These are phyloP conservation scores for Pollachius pollachius DNA, from an alignment of 2,113 vertebrate genomes.

Conservation along the genomic window DNA sequence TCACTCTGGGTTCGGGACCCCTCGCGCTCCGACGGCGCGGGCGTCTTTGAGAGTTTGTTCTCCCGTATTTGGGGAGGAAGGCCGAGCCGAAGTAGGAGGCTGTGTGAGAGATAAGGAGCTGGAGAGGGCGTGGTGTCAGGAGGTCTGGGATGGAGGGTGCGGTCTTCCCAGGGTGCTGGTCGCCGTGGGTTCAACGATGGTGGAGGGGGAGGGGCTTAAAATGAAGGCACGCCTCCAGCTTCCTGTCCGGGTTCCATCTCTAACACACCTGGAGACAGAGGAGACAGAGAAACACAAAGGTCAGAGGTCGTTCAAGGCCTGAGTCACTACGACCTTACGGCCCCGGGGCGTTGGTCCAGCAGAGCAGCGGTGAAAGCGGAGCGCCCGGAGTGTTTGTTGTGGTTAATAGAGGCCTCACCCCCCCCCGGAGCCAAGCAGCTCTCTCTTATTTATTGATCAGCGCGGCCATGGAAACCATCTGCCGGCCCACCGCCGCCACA, in stretches of 20 bases:
- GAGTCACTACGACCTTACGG: background rate
- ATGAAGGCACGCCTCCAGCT: conserved; percentile 98
- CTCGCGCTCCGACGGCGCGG: conserved; percentile 85
- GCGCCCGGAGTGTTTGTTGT: conserved; percentile 26
- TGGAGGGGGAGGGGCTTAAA: conserved; percentile 81
- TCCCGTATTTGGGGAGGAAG: conserved; percentile 69
- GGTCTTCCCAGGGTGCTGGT: conserved; percentile 71
- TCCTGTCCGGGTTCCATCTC: conserved; percentile 80
- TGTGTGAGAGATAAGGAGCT: conserved; percentile 35
- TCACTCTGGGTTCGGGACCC: conserved; percentile 87
- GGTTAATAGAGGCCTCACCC: conserved; percentile 40
- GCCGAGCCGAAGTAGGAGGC: conserved; percentile 75
- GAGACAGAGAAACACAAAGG: background rate
- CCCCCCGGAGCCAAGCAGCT: conserved; percentile 51
- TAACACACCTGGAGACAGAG: conserved; percentile 89
- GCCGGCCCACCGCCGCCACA: conserved; percentile 74
- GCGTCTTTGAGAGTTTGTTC: conserved; percentile 34
- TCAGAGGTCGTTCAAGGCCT: background rate
- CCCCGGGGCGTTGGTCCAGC: conserved; percentile 19
- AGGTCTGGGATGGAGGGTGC: conserved; percentile 28
- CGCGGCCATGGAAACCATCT: conserved; percentile 71
- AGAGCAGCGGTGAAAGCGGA: conserved; percentile 16
- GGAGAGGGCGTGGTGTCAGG: conserved; percentile 76
- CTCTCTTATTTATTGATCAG: conserved; percentile 73
- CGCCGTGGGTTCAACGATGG: conserved; percentile 81